Evolutionary conservation across 2,113 vertebrate genomes (phyloP).

Genomic region (Amia ocellicauda): DNA sequence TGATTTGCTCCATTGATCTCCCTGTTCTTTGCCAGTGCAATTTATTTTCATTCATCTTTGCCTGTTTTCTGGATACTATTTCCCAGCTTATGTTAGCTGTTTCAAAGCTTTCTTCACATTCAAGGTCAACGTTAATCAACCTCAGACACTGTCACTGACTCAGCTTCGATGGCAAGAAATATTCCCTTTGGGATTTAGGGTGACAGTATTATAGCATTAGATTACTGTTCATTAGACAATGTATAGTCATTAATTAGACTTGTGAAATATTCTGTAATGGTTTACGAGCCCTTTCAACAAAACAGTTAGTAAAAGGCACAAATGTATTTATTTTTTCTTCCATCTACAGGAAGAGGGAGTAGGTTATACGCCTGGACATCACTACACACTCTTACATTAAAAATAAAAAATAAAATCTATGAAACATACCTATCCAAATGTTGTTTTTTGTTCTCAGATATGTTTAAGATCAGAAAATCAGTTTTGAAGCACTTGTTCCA

Average conservation of each 20-base stretch:
- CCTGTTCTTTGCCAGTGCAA: slow-evolving; percentile 52
- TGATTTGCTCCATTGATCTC: slow-evolving; percentile 64
- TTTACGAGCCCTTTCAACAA: slow-evolving; percentile 52
- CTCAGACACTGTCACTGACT: slow-evolving; percentile 54
- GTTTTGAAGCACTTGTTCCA: too few relatives aligned
- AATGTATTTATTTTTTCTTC: slow-evolving; percentile 42
- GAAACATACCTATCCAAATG: too few relatives aligned
- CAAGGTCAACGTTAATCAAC: slow-evolving; percentile 68
- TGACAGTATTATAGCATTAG: slow-evolving; percentile 63
- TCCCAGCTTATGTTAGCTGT: slow-evolving; percentile 50
- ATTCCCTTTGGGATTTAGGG: slow-evolving; percentile 55
- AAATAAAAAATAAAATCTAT: too few relatives aligned
- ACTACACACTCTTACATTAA: too few relatives aligned
- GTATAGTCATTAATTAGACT: slow-evolving; percentile 64
- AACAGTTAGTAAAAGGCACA: slow-evolving; percentile 24
- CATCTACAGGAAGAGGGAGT: slow-evolving; percentile 30
- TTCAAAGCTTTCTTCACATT: slow-evolving; percentile 56
- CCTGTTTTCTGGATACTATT: slow-evolving; percentile 55
- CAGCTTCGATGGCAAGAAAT: slow-evolving; percentile 36
- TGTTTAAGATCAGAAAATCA: too few relatives aligned
- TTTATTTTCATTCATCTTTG: slow-evolving; percentile 60
- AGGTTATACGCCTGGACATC: slow-evolving; percentile 20
- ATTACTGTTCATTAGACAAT: slow-evolving; percentile 71
- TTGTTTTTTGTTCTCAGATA: too few relatives aligned
- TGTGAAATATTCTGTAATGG: slow-evolving; percentile 54